Evolutionary conservation across 1,140 invertebrate species (phyloP).

Genomic region (Zaprionus gabonicus): DNA sequence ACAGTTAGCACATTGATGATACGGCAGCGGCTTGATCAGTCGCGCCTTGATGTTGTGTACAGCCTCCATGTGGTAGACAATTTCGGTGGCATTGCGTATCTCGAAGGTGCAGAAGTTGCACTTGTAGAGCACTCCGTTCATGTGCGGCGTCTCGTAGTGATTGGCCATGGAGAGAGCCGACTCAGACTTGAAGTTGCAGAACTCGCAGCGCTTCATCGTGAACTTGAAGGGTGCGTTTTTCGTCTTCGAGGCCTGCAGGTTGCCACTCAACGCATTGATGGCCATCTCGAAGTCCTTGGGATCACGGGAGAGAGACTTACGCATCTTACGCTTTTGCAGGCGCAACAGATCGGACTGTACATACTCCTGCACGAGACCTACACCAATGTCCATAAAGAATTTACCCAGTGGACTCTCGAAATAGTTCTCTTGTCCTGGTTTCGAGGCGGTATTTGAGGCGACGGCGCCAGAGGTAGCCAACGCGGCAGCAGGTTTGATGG

Average conservation of each 20-base stretch:
- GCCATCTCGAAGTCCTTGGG: slow-evolving; percentile 90
- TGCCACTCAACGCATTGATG: slow-evolving; percentile 92
- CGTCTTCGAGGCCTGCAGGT: slow-evolving; percentile 94
- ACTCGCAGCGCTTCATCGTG: slow-evolving; percentile 93
- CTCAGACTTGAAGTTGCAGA: slow-evolving; percentile 97
- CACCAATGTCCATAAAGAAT: slow-evolving; percentile 96
- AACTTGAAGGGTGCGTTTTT: slow-evolving; percentile 94
- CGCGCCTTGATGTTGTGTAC: slow-evolving; percentile 93
- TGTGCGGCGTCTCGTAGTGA: slow-evolving; percentile 96
- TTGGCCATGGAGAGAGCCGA: slow-evolving; percentile 93
- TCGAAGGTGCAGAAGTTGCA: slow-evolving; percentile 95
- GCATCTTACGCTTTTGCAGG: slow-evolving; percentile 93
- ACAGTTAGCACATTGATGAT: slow-evolving; percentile 97
- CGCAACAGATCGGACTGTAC: slow-evolving; percentile 95
- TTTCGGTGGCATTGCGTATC: slow-evolving; percentile 93
- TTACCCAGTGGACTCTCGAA: slow-evolving; percentile 95
- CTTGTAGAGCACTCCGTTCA: slow-evolving; percentile 93
- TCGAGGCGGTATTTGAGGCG: slow-evolving; percentile 39
- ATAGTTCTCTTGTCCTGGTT: slow-evolving; percentile 85
- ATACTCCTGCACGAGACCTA: slow-evolving; percentile 95
- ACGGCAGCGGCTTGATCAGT: slow-evolving; percentile 92
- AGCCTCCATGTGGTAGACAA: slow-evolving; percentile 95
- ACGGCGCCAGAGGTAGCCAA: slow-evolving; percentile 74
- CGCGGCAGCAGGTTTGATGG: slow-evolving; percentile 84
- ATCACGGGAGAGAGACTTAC: slow-evolving; percentile 87